Base-by-base conservation (phyloP, 2,888 invertebrate species). In the Copidosoma aretas region DNA sequence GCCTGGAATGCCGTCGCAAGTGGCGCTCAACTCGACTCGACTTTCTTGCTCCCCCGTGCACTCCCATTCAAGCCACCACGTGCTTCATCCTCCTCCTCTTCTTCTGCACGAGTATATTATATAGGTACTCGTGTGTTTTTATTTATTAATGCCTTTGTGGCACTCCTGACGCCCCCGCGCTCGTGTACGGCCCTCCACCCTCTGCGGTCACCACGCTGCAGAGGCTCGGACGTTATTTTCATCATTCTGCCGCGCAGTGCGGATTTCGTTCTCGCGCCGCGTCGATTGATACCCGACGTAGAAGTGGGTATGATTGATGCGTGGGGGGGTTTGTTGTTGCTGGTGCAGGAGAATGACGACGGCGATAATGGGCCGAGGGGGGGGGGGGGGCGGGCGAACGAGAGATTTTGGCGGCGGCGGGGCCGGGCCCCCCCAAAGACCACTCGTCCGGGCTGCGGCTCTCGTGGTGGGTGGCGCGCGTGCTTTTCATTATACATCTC, bases 1-100 rank as follows among this genome's bases (percentile, higher is more conserved):
- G 71, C 75, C 75, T 76, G 83, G 83, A 83, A 83, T 82, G 82
- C 82, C 79, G 82, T 82, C 81, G 77, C 80, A n/a, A 83, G 83
- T 81, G 83, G 82, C 81, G 82, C 83, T 83, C 83, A 83, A 83
- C 82, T 80, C 79, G 82, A 78, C 80, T 81, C 78, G 54, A 58
- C 58, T 58, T 59, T 43, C 67, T 3, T 8, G 12, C 41, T 43
- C 21, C 4, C 21, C 39, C 58, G 61, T 58, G 61, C 67, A 61
- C 57, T n/a, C 22, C 15, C 41, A 12, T 24, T 51, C 15, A 0
- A 46, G 15, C 43, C 10, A 53, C 51, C 62, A 67, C 62, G 67
- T 62, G 61, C 59, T 43, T 41, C 8, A 14, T 14, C 14, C 25
- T 22, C 60, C 43, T 51, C 51, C 19, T 57, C n/a, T n/a, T n/a